These are phyloP conservation scores for Anisognathus igniventris DNA, from an alignment of 2,797 vertebrate species.

Conservation along the genomic window DNA sequence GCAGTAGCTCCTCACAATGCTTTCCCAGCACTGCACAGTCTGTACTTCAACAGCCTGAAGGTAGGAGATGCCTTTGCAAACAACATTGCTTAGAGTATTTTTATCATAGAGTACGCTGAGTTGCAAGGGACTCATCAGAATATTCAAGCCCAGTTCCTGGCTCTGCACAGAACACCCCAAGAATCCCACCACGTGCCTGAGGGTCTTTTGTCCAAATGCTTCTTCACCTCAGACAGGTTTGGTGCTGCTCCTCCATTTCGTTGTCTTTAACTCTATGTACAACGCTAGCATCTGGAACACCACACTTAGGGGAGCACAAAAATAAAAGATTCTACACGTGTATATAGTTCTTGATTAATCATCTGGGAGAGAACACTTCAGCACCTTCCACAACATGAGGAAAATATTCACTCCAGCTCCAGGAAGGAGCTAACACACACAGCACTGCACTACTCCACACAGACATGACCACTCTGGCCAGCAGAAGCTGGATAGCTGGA, in stretches of 20 bases:
- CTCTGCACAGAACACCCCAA: too few relatives aligned
- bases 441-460: neutral
- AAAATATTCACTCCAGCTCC: neutral
- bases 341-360: neutral
- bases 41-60: neutral
- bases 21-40: neutral
- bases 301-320: neutral
- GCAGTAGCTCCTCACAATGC: neutral
- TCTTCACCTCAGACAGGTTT: neutral
- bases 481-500: neutral
- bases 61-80: neutral
- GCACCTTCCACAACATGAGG: accelerated
- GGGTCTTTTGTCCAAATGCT: neutral
- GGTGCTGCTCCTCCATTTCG: neutral
- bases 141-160: neutral
- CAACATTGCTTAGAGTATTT: neutral
- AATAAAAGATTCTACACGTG: neutral
- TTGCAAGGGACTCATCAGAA: neutral
- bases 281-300: neutral
- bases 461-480: neutral
- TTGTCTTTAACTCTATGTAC: neutral
- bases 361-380: neutral
- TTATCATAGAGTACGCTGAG: neutral
- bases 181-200: neutral
- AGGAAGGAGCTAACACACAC: neutral